A percentile compares a stretch with the other conserved stretches of the same genome.
phyloP scores from a whole-genome alignment of 2,888 invertebrate species.

The Tenthredo livida region DNA sequence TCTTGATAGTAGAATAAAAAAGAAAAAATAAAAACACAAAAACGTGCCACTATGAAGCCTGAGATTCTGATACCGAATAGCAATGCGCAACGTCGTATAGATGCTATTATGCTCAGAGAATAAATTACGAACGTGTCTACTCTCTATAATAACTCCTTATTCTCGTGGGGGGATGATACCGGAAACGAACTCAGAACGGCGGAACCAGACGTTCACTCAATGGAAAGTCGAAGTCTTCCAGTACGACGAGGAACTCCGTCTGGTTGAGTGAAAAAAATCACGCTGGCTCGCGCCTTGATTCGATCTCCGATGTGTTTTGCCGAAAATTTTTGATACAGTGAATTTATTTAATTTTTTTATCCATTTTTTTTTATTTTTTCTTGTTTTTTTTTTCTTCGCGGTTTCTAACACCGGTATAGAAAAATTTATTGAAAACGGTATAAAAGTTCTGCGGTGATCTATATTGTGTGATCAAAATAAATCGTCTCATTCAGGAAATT shows the following conservation, averaged over 20 bases:
- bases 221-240: constrained; percentile 76
- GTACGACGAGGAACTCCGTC: constrained; percentile 66
- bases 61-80: constrained; percentile 23
- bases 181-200: constrained; percentile 75
- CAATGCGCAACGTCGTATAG: constrained; percentile 33
- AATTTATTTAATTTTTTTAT: not conserved
- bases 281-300: constrained; percentile 27
- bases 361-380: not conserved
- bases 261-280: constrained; percentile 47
- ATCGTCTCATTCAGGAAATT: not conserved
- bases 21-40: not conserved
- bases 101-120: constrained; percentile 67
- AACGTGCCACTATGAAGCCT: not conserved
- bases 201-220: constrained; percentile 77
- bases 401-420: not conserved
- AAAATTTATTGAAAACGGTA: not conserved
- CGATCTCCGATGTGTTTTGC: not conserved
- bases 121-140: constrained; percentile 70
- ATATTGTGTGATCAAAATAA: not conserved
- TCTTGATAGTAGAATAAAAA: too few relatives aligned
- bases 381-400: not conserved
- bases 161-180: constrained; percentile 67
- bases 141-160: constrained; percentile 53
- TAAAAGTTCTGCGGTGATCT: not conserved
- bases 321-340: not conserved